Evolutionary conservation across 2,797 vertebrate species (phyloP).

Genomic region (Columba guinea): DNA sequence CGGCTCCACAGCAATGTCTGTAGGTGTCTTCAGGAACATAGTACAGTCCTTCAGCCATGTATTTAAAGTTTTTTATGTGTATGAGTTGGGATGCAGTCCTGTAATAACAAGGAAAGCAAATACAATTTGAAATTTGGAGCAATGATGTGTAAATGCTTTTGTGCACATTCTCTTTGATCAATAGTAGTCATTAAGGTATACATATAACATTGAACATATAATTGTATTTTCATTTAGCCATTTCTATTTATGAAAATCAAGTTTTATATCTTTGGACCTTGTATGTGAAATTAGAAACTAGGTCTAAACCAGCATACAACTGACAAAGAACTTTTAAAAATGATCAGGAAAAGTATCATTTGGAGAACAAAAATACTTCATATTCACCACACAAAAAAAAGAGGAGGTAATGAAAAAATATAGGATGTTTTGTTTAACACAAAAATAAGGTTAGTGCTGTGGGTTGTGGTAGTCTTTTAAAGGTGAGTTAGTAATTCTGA

Average conservation of each 20-base stretch:
- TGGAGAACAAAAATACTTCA: not conserved
- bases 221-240: not conserved
- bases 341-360: not conserved
- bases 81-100: not conserved
- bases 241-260: not conserved
- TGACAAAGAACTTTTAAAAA: not conserved
- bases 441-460: not conserved
- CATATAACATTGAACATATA: not conserved
- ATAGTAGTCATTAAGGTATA: not conserved
- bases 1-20: not conserved
- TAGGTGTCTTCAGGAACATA: not conserved
- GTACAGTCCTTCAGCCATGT: not conserved
- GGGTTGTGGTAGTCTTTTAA: not conserved
- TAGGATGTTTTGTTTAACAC: not conserved
- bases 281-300: not conserved
- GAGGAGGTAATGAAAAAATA: not conserved
- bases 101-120: rapidly evolving
- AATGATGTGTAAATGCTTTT: not conserved
- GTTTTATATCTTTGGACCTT: not conserved
- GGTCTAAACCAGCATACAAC: not conserved
- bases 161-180: not conserved
- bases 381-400: not conserved
- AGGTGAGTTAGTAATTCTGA: not conserved
- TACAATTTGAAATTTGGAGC: not conserved
- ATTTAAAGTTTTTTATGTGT: not conserved